Percentiles rank a stretch among this genome's conserved stretches.
These are phyloP conservation scores for Poeciliopsis turneri DNA, from an alignment of 2,797 vertebrate species.

Conservation along the genomic window DNA sequence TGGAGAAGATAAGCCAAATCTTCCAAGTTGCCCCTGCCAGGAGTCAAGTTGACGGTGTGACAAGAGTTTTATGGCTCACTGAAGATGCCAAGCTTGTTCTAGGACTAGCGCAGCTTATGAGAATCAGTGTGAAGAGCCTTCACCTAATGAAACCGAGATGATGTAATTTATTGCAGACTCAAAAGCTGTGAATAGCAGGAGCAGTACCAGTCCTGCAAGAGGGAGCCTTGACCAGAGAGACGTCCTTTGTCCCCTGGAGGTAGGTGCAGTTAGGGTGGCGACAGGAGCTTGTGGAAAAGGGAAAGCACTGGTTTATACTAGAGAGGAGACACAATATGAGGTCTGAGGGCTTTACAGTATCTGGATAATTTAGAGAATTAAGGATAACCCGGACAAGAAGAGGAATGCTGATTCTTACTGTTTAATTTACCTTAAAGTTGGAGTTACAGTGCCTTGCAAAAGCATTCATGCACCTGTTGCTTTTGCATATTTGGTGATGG, in stretches of 20 bases:
- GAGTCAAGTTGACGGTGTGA: not conserved
- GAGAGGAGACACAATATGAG: not conserved
- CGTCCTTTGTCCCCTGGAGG: not conserved
- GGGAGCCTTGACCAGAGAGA: not conserved
- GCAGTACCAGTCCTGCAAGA: not conserved
- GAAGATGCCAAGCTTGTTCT: conserved; percentile 9
- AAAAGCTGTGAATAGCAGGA: conserved; percentile 1
- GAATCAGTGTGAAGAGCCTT: conserved; percentile 1
- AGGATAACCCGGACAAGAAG: not conserved
- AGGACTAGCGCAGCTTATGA: not conserved
- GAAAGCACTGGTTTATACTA: not conserved
- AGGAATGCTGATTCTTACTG: not conserved
- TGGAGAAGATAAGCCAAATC: not conserved
- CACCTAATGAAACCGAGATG: conserved; percentile 10
- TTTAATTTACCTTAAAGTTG: not conserved
- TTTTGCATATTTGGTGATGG: not conserved
- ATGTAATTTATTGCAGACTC: not conserved
- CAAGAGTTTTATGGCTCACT: conserved; percentile 4
- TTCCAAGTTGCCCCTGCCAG: conserved; percentile 5
- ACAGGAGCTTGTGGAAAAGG: not conserved
- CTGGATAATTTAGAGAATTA: not conserved
- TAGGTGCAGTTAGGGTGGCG: not conserved
- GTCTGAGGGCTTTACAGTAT: not conserved
- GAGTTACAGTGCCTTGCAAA: not conserved
- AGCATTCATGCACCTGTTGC: not conserved